phyloP scores from a whole-genome alignment of 2,888 invertebrate species.

The Amiota mariae region DNA sequence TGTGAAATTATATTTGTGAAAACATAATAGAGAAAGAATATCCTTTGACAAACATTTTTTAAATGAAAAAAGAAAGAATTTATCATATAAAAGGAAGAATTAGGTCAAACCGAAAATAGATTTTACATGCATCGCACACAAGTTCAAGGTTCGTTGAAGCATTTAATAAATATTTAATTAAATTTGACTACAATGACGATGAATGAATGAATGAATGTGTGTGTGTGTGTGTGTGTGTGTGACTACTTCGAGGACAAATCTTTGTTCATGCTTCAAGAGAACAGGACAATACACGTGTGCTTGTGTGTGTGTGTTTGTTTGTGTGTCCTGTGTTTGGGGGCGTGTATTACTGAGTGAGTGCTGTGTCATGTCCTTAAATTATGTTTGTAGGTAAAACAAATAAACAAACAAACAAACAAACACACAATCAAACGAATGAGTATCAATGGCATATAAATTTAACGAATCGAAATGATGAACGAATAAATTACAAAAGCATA shows the following conservation, averaged over 20 bases:
- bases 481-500: slow-evolving; percentile 31
- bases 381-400: slow-evolving; percentile 21
- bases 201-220: background rate
- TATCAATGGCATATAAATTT: too few relatives aligned
- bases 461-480: background rate
- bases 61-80: too few relatives aligned
- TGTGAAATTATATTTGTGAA: slow-evolving; percentile 10
- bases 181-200: background rate
- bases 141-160: slow-evolving; percentile 24
- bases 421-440: slow-evolving; percentile 27
- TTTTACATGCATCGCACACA: slow-evolving; percentile 3
- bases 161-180: slow-evolving; percentile 26
- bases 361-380: slow-evolving; percentile 15
- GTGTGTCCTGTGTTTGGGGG: slow-evolving; percentile 27
- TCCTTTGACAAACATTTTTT: background rate
- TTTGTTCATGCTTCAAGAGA: slow-evolving; percentile 2
- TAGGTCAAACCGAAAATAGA: slow-evolving; percentile 25
- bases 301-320: slow-evolving; percentile 37
- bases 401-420: slow-evolving; percentile 38
- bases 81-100: slow-evolving; percentile 11
- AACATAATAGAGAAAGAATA: slow-evolving; percentile 17
- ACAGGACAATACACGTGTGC: slow-evolving; percentile 4
- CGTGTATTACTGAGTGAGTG: background rate
- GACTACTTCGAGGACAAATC: background rate
- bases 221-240: background rate